Conservation (phyloP, 1,140 invertebrate species). For the Eupeodes corollae region DNA sequence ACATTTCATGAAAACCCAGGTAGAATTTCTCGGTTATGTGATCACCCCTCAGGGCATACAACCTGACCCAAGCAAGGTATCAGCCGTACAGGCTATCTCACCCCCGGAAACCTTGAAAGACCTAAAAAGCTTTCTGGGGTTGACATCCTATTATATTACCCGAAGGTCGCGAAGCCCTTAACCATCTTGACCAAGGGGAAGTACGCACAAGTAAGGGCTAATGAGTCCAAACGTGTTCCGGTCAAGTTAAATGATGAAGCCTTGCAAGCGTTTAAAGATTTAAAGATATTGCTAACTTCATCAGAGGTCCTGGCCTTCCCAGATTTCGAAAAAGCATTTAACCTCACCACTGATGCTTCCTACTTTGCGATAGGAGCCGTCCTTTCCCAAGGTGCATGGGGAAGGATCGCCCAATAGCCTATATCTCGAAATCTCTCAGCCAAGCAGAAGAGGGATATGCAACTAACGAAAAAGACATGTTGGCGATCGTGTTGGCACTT, state of each 20-base stretch:
- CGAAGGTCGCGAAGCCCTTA: constrained; percentile 1
- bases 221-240: no score
- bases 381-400: constrained; percentile 21
- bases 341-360: constrained; percentile 21
- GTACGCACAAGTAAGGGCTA: constrained; percentile 5
- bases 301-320: no score
- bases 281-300: constrained; percentile 33
- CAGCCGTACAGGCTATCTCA: neutral
- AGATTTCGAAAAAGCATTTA: constrained; percentile 19
- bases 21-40: constrained; percentile 1
- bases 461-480: constrained; percentile 18
- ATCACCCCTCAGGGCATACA: neutral
- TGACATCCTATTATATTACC: constrained; percentile 2
- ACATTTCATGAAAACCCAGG: neutral
- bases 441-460: constrained; percentile 18
- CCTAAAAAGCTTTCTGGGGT: constrained; percentile 1
- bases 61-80: constrained; percentile 1
- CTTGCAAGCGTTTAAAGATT: constrained; percentile 26
- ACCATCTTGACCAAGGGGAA: no score
- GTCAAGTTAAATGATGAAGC: constrained; percentile 3
- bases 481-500: no score
- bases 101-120: constrained; percentile 2
- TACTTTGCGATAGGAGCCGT: constrained; percentile 20
- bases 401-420: constrained; percentile 28
- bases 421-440: constrained; percentile 20